Percentiles rank a stretch among this genome's conserved stretches.
phyloP scores from a whole-genome alignment of 1,140 invertebrate species.

The Neodiprion lecontei region DNA sequence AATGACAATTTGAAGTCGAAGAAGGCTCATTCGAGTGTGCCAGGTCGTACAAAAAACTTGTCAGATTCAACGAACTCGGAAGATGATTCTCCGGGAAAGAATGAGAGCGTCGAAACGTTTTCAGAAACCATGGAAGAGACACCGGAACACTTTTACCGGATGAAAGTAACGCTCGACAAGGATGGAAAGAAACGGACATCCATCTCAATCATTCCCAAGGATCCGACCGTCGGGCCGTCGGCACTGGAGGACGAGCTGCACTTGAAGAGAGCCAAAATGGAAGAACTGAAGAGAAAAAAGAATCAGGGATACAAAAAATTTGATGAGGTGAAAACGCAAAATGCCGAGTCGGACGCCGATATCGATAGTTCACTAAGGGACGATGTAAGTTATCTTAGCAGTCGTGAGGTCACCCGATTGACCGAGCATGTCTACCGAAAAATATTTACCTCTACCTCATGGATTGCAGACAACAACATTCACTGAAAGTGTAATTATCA shows the following conservation, averaged over 20 bases:
- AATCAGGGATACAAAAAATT: conserved; percentile 22
- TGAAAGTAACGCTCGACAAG: conserved; percentile 33
- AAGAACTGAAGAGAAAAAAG: conserved; percentile 29
- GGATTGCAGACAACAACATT: conserved; percentile 43
- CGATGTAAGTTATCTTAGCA: conserved; percentile 35
- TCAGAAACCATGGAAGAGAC: conserved; percentile 40
- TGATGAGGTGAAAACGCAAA: not conserved
- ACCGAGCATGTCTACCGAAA: conserved; percentile 38
- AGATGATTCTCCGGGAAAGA: conserved; percentile 13
- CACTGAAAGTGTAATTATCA: conserved; percentile 29
- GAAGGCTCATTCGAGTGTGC: not conserved
- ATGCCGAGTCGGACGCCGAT: not conserved
- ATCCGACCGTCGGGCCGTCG: conserved; percentile 12
- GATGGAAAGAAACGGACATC: conserved; percentile 31
- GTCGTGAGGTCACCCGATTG: conserved; percentile 29
- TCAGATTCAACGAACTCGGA: not conserved
- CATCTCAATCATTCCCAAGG: conserved; percentile 30
- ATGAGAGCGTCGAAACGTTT: conserved; percentile 31
- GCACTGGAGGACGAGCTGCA: conserved; percentile 1
- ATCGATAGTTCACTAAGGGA: conserved; percentile 1
- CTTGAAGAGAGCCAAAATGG: conserved; percentile 9
- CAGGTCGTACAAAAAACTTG: not conserved
- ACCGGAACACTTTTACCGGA: conserved; percentile 38
- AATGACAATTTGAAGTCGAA: not conserved
- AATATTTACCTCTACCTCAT: conserved; percentile 38